Percentiles rank a stretch among this genome's conserved stretches.
These are phyloP conservation scores for Parochlus steinenii DNA, from an alignment of 2,888 invertebrate species.

Conservation along the genomic window DNA sequence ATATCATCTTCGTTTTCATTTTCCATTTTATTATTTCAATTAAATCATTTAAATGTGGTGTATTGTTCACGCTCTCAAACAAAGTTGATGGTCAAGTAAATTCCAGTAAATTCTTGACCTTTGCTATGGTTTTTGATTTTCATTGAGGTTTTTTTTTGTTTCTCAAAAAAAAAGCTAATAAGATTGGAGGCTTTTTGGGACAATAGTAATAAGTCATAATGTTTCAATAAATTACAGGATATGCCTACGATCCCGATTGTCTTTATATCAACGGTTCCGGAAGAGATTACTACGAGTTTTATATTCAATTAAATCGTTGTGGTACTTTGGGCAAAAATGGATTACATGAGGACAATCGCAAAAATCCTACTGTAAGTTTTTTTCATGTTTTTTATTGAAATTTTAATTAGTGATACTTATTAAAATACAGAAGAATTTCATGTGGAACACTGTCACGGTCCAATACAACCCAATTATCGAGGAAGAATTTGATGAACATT, in stretches of 20 bases:
- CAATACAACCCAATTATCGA: constrained; percentile 87
- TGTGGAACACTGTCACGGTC: constrained; percentile 94
- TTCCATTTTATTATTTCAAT: too few species aligned
- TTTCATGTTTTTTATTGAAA: too few species aligned
- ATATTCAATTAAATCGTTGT: constrained; percentile 80
- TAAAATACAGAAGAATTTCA: constrained; percentile 63
- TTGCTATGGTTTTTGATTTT: too few species aligned
- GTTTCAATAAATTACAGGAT: constrained; percentile 48
- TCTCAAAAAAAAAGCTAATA: too few species aligned
- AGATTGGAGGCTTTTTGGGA: neutral
- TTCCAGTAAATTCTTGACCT: too few species aligned
- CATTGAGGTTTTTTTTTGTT: too few species aligned
- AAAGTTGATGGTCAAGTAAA: too few species aligned
- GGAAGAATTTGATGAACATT: constrained; percentile 87
- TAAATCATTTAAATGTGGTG: too few species aligned
- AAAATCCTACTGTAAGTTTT: constrained; percentile 64
- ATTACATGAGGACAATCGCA: constrained; percentile 65
- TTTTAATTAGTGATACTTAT: constrained; percentile 13
- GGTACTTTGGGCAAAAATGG: constrained; percentile 82
- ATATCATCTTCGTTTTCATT: too few species aligned
- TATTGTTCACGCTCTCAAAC: too few species aligned
- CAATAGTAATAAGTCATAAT: neutral
- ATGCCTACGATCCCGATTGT: constrained; percentile 85
- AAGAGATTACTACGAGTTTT: constrained; percentile 82
- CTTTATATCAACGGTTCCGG: constrained; percentile 91